These are phyloP conservation scores for Forbesichthys papilliferus DNA, from an alignment of 2,113 vertebrate genomes.

Conservation along the genomic window DNA sequence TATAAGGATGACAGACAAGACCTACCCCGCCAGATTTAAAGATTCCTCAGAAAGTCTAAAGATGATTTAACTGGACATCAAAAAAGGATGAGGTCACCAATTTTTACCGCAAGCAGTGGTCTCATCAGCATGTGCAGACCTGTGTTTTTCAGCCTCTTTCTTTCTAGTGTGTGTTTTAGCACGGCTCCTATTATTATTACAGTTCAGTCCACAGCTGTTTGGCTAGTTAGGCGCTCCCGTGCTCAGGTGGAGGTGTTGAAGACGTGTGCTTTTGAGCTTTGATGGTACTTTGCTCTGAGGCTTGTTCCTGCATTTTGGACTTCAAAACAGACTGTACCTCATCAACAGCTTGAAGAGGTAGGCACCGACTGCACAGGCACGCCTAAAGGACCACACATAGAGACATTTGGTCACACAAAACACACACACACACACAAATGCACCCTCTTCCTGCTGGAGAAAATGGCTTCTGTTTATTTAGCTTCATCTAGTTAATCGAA, in stretches of 20 bases:
- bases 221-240: slow-evolving; percentile 29
- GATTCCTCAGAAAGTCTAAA: too few species aligned
- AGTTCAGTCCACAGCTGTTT: slow-evolving; percentile 22
- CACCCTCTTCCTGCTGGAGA: slow-evolving; percentile 19
- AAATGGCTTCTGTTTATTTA: slow-evolving; percentile 24
- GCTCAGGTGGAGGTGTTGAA: slow-evolving; percentile 78
- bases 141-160: too few species aligned
- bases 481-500: background rate
- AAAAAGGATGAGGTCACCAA: too few species aligned
- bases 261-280: slow-evolving; percentile 83
- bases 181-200: slow-evolving; percentile 3
- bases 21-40: too few species aligned
- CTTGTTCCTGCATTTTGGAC: slow-evolving; percentile 87
- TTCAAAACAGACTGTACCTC: slow-evolving; percentile 87
- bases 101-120: too few species aligned
- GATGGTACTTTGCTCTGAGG: slow-evolving; percentile 83
- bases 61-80: too few species aligned
- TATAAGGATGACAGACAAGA: too few species aligned
- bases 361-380: slow-evolving; percentile 86
- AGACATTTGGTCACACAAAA: background rate
- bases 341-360: slow-evolving; percentile 81
- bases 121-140: too few species aligned
- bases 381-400: slow-evolving; percentile 78
- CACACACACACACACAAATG: slow-evolving; percentile 4
- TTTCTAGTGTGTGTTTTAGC: too few species aligned